These are phyloP conservation scores for Rhaphigaster nebulosa DNA, from an alignment of 2,888 invertebrate species.

Conservation along the genomic window DNA sequence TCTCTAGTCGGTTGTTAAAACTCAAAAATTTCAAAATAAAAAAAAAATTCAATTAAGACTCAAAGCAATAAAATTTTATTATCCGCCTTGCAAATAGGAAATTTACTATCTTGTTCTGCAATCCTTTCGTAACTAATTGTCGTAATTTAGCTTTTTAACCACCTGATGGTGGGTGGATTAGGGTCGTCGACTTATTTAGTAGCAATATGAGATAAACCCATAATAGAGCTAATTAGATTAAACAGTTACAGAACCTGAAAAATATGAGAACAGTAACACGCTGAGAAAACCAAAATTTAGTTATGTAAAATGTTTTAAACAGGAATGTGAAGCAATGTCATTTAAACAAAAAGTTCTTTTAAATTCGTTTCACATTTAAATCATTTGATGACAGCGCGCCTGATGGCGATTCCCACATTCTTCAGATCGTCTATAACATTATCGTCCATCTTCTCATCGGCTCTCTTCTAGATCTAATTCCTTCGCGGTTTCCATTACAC, in stretches of 20 bases:
- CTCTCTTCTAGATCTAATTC: too few species aligned
- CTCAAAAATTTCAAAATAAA: neutral
- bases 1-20: neutral
- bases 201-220: neutral
- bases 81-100: neutral
- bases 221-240: neutral
- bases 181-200: neutral
- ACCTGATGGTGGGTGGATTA: neutral
- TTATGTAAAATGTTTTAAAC: neutral
- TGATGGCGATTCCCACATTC: too few species aligned
- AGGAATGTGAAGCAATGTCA: too few species aligned
- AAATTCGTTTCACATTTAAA: too few species aligned
- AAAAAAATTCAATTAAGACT: neutral
- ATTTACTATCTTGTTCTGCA: neutral
- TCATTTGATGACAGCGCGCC: too few species aligned
- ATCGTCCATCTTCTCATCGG: too few species aligned
- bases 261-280: neutral
- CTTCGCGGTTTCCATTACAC: too few species aligned
- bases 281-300: neutral
- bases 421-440: too few species aligned
- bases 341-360: too few species aligned
- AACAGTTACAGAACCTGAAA: neutral
- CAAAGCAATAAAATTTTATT: neutral
- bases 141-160: neutral
- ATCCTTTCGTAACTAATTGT: constrained; percentile 19